These are phyloP conservation scores for Lampris incognitus DNA, from an alignment of 2,113 vertebrate species.

Conservation along the genomic window DNA sequence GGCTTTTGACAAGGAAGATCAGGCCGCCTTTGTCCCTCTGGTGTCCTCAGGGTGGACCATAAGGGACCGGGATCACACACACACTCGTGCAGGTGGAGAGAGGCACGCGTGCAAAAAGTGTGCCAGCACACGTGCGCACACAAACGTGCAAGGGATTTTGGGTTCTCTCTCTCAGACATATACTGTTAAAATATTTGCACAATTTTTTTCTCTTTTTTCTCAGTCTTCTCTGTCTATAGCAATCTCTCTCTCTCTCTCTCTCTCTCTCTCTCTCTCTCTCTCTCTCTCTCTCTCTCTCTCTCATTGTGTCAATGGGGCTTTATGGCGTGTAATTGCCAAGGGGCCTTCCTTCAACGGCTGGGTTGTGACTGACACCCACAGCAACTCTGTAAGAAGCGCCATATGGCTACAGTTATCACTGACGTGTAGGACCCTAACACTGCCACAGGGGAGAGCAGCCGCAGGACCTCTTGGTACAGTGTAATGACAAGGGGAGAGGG, in stretches of 20 bases:
- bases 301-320: slow-evolving; percentile 49
- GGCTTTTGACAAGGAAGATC: slow-evolving; percentile 39
- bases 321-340: slow-evolving; percentile 72
- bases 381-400: slow-evolving; percentile 44
- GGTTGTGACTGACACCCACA: slow-evolving; percentile 60
- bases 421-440: slow-evolving; percentile 55
- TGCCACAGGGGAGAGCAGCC: slow-evolving; percentile 45
- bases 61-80: slow-evolving; percentile 21
- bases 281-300: slow-evolving; percentile 14
- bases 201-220: neutral
- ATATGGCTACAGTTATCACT: slow-evolving; percentile 60
- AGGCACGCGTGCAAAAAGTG: neutral
- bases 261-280: slow-evolving; percentile 2
- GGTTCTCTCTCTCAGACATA: too few species aligned
- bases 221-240: neutral
- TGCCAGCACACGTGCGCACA: neutral
- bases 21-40: slow-evolving; percentile 61
- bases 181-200: too few species aligned
- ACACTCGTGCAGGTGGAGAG: neutral
- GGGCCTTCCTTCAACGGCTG: slow-evolving; percentile 64
- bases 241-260: neutral
- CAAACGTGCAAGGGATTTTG: neutral
- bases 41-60: slow-evolving; percentile 52
- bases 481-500: neutral
- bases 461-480: slow-evolving; percentile 34